Percentiles rank a stretch among this genome's conserved stretches.
Evolutionary conservation across 23 tunicate species (phyloP).

Genomic region (Styela plicata): DNA sequence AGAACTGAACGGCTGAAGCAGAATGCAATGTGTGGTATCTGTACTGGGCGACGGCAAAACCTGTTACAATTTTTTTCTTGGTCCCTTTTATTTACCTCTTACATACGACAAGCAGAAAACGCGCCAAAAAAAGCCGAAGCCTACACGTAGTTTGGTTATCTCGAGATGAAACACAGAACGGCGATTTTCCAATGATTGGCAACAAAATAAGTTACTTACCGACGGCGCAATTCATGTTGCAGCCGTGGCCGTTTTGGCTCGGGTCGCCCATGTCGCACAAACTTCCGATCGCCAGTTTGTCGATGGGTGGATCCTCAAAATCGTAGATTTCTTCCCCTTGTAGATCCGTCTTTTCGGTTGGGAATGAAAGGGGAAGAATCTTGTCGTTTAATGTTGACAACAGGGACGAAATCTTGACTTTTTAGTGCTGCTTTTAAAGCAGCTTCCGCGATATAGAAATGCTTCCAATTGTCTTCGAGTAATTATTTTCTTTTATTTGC

Average conservation of each 20-base stretch:
- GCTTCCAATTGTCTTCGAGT: too few species aligned
- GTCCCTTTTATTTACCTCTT: too few species aligned
- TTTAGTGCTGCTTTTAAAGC: slow-evolving; percentile 12
- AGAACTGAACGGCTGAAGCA: too few species aligned
- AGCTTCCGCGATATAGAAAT: not conserved
- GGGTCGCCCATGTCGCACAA: slow-evolving; percentile 32
- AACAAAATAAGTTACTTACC: slow-evolving; percentile 7
- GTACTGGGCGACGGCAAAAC: too few species aligned
- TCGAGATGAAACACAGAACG: not conserved
- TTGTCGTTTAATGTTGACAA: not conserved
- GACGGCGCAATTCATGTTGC: slow-evolving; percentile 12
- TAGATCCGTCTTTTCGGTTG: slow-evolving; percentile 28
- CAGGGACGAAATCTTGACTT: not conserved
- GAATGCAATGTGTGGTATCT: too few species aligned
- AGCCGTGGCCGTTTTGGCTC: slow-evolving; percentile 22
- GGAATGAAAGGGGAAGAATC: slow-evolving; percentile 32
- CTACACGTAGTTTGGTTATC: too few species aligned
- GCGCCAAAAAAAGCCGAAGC: too few species aligned
- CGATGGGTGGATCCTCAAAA: slow-evolving; percentile 24
- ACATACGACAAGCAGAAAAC: too few species aligned
- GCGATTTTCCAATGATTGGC: not conserved
- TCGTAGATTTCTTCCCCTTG: slow-evolving; percentile 28
- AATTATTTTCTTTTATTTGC: too few species aligned
- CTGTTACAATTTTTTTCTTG: too few species aligned
- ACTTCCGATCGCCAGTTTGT: slow-evolving; percentile 36